phyloP scores from a whole-genome alignment of 2,888 invertebrate species.

The Dynastes hyllus region DNA sequence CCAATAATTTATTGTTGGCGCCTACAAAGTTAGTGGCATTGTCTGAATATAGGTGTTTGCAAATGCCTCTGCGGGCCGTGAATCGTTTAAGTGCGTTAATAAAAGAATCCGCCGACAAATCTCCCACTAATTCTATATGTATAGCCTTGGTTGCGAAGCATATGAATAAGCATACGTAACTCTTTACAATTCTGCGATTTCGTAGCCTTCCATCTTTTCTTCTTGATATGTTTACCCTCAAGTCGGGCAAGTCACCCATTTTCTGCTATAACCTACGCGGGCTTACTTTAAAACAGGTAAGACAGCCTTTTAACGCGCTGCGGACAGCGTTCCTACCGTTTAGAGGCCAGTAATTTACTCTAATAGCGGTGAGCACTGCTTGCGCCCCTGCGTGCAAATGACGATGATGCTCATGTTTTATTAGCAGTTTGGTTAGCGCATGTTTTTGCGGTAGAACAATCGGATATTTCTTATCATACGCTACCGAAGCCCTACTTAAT shows the following conservation, averaged over 20 bases:
- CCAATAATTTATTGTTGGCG: too few species aligned
- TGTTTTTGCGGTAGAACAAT: constrained; percentile 31
- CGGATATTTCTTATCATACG: neutral
- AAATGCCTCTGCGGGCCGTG: too few species aligned
- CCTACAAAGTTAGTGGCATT: too few species aligned
- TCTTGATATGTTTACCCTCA: constrained; percentile 13
- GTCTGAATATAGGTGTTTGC: too few species aligned
- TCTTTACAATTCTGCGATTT: too few species aligned
- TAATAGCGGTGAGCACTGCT: constrained; percentile 53
- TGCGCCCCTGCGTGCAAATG: neutral
- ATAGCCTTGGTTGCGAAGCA: too few species aligned
- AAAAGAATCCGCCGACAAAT: too few species aligned
- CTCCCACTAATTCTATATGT: too few species aligned
- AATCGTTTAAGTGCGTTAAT: too few species aligned
- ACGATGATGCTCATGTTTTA: constrained; percentile 31
- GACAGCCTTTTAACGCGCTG: constrained; percentile 52
- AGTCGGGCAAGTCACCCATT: constrained; percentile 47
- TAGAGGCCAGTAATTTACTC: constrained; percentile 43
- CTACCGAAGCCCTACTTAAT: too few species aligned
- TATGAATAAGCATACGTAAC: too few species aligned
- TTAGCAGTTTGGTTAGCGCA: constrained; percentile 54
- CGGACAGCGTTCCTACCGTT: constrained; percentile 49
- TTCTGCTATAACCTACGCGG: neutral
- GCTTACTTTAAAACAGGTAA: constrained; percentile 17
- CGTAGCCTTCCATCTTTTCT: constrained; percentile 32